Conservation (phyloP, 1,140 invertebrate species). For the Cotesia vestalis region DNA sequence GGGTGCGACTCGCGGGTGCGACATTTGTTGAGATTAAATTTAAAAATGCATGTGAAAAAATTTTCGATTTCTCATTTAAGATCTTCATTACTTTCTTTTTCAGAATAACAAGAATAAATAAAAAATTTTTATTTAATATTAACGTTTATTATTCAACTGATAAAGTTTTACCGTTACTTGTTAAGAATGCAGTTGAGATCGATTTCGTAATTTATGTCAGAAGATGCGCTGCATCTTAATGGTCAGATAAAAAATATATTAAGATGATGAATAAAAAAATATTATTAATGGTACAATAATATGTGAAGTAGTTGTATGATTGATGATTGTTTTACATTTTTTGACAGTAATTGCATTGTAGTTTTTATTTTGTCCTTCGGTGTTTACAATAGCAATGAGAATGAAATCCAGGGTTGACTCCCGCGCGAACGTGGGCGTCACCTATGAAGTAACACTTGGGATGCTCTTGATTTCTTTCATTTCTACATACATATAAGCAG, state of each 20-base stretch:
- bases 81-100: neutral
- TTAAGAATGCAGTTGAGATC: neutral
- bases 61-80: neutral
- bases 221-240: conserved; percentile 6
- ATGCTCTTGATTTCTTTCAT: conserved; percentile 26
- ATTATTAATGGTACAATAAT: neutral
- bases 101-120: neutral
- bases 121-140: neutral
- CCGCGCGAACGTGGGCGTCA: conserved; percentile 29
- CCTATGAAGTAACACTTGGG: conserved; percentile 31
- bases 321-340: conserved; percentile 21
- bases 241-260: neutral
- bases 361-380: neutral
- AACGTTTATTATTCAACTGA: neutral
- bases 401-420: conserved; percentile 28
- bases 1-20: conserved; percentile 41
- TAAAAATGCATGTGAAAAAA: neutral
- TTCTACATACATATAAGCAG: conserved; percentile 1
- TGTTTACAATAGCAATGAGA: neutral
- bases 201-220: conserved; percentile 19
- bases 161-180: conserved; percentile 6
- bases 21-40: conserved; percentile 59
- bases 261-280: neutral
- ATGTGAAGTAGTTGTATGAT: neutral
- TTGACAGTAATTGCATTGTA: conserved; percentile 29